Percentiles rank a stretch among this genome's conserved stretches.
Evolutionary conservation across 2,888 invertebrate species (phyloP).

Genomic region (Nomada goodeniana): DNA sequence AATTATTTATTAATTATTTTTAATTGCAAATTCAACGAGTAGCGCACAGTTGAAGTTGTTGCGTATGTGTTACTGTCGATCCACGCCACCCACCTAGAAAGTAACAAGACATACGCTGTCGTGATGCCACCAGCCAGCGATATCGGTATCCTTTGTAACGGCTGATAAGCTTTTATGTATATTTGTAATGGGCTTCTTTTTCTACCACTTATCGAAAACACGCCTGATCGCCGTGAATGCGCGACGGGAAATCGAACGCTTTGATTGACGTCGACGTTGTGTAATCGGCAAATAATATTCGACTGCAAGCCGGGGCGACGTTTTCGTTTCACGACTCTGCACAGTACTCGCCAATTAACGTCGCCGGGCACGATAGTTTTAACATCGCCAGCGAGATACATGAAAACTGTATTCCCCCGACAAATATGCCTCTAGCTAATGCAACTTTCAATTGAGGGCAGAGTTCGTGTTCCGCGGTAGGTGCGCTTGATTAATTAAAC

Average conservation of each 20-base stretch:
- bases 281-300: no score
- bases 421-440: neutral
- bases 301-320: no score
- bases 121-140: slow-evolving; percentile 6
- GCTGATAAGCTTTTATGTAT: slow-evolving; percentile 42
- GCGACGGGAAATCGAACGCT: slow-evolving; percentile 8
- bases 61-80: neutral
- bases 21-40: no score
- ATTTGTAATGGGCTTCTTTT: slow-evolving; percentile 24
- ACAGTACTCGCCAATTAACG: neutral
- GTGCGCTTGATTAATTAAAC: slow-evolving; percentile 29
- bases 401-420: neutral
- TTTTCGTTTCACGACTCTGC: neutral
- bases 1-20: no score
- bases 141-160: slow-evolving; percentile 31
- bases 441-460: slow-evolving; percentile 31
- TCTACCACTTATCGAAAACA: slow-evolving; percentile 38
- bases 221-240: slow-evolving; percentile 15
- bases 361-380: neutral
- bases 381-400: neutral
- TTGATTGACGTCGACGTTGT: neutral
- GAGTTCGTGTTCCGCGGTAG: neutral
- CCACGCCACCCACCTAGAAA: neutral
- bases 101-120: neutral
- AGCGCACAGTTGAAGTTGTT: neutral